phyloP scores from a whole-genome alignment of 1,140 invertebrate species.

The Pantala flavescens region DNA sequence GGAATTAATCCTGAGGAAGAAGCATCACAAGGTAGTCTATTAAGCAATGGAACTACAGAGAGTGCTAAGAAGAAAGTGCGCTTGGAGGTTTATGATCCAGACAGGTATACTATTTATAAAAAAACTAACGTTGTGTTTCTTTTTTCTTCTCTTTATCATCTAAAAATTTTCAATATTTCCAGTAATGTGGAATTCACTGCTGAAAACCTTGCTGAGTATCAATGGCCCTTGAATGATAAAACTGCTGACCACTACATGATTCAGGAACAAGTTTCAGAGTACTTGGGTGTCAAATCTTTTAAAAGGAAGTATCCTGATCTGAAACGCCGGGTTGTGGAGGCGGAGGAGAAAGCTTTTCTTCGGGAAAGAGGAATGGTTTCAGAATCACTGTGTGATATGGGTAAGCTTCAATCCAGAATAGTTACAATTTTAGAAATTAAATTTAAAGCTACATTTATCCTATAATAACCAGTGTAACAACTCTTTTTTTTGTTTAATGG shows the following conservation, averaged over 20 bases:
- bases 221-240: conserved; percentile 68
- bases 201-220: conserved; percentile 85
- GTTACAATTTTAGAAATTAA: too few species aligned
- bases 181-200: conserved; percentile 52
- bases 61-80: conserved; percentile 56
- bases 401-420: conserved; percentile 34
- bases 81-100: conserved; percentile 61
- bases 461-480: too few species aligned
- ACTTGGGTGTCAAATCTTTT: conserved; percentile 86
- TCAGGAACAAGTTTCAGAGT: conserved; percentile 87
- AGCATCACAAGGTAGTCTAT: conserved; percentile 59
- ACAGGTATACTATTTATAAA: conserved; percentile 38
- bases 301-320: conserved; percentile 91
- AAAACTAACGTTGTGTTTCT: too few species aligned
- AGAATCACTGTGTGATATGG: conserved; percentile 85
- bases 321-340: conserved; percentile 68
- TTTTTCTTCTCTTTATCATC: conserved; percentile 1
- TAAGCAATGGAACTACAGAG: conserved; percentile 48
- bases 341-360: conserved; percentile 81
- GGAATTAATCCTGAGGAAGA: conserved; percentile 34
- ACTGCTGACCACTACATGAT: conserved; percentile 55
- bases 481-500: too few species aligned
- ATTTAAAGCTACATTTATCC: too few species aligned
- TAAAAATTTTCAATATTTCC: background rate
- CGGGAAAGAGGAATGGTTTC: conserved; percentile 73